Base-by-base conservation (phyloP, 2,797 vertebrate species). In the Lutjanus campechanus region DNA sequence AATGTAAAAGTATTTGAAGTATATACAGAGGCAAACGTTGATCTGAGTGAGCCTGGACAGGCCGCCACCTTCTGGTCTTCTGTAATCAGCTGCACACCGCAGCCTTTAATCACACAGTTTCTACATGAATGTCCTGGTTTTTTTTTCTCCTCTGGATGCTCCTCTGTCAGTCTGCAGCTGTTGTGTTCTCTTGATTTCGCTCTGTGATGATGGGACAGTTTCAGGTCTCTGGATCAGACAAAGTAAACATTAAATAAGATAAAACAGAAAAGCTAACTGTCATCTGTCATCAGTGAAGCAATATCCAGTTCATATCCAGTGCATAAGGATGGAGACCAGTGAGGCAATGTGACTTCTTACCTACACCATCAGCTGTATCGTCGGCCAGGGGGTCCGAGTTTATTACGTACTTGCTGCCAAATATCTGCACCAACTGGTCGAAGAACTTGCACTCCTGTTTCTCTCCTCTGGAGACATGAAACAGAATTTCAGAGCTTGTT, bases 371-470 rank as follows among this genome's bases (percentile, higher is more conserved):
- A 0, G 74, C 43, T 11, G 85, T 0, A 1, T 91, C 87, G 0
- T 93, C 92, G 7, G 81, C 47, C 72, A 84, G 78, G 3, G 82
- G 63, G 29, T 93, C 89, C 2, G 84, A 68, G 83, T 79, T 90
- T 51, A 53, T 66, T 1, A 75, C 2, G 3, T 92, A 92, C 65
- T 95, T 93, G 84, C 53, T 89, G 58, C 93, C 92, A 59, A 95
- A 94, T 63, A 94, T 84, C 50, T 86, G 84, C 77, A 93, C 69
- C 81, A 96, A n/a, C 89, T 94, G 92, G 46, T 93, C 90, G 41
- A 94, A 96, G 81, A 81, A 95, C 79, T 96, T 96, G 88, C 93
- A 95, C 49, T 96, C 94, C 59, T 93, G 91, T 63, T 89, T 92
- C 2, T 93, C 94, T 58, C 93, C 91, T 86, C 95, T 96, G 85